Evolutionary conservation across 1,140 invertebrate species (phyloP), one percentile per base, ranked within the genome.

Genomic region (Nebria ingens): DNA sequence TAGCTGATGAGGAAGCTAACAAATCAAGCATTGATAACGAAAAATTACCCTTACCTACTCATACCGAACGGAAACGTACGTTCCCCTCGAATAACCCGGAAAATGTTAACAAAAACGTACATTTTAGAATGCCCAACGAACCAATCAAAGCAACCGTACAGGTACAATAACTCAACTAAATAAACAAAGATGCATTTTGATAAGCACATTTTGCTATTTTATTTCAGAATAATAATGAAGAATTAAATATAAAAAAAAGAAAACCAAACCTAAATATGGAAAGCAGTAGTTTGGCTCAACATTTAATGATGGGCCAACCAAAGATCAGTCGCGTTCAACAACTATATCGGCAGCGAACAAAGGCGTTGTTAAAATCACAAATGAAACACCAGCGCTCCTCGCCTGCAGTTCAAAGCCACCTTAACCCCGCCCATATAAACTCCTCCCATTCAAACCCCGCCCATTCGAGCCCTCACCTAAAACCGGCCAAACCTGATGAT

Each of bases 1-100:
- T 92, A 61, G 90, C 91, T n/a, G 90, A 91, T 69, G 76, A 76
- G 63, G 73, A 77, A 45, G 76, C 78, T 2, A 73, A 77, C 56
- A 60, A 69, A 23, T 73, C 71, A 1, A 74, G 71, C 62, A 76
- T 75, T 61, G 68, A 70, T 59, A 77, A 75, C 51, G 67, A 68
- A 50, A 71, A 71, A 60, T 56, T 76, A 51, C 67, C 72, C 9
- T 54, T 63, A 34, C 73, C 75, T 17, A 55, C 61, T 19, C 55
- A 57, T 50, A 69, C 68, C 4, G 69, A 70, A 57, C 55, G 68
- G 3, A 68, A 69, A 63, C 52, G 65, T 53, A 12, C 53, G 9
- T 13, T 42, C n/a, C 34, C 15, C 22, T 1, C 19, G 21, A 19
- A 19, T 20, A 23, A 2, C n/a, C 1, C 3, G 13, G 13, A 23